Conservation (phyloP, 2,113 vertebrate genomes). For the Ariopsis seemanni region DNA sequence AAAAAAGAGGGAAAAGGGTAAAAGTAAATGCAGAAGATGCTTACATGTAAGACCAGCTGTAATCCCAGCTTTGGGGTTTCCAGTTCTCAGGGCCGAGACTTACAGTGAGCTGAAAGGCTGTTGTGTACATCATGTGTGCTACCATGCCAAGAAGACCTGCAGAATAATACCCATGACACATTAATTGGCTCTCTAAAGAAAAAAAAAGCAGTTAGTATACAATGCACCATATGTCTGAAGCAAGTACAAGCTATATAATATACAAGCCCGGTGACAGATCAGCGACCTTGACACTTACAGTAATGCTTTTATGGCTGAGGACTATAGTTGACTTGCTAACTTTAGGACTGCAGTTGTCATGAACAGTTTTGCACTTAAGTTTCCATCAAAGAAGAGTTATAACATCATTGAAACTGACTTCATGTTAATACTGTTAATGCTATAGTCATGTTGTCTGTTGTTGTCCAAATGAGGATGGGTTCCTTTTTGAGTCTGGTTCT, state of each 20-base stretch:
- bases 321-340: too few species aligned
- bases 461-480: too few species aligned
- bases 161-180: not conserved
- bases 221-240: not conserved
- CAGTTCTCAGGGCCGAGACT: conserved; percentile 97
- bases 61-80: conserved; percentile 97
- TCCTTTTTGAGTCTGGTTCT: too few species aligned
- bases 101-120: conserved; percentile 95
- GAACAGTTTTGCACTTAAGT: too few species aligned
- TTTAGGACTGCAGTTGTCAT: too few species aligned
- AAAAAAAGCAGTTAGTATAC: not conserved
- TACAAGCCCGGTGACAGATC: not conserved
- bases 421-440: too few species aligned
- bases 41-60: conserved; percentile 98
- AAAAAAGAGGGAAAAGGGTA: not conserved
- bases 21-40: not conserved
- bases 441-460: too few species aligned
- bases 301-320: too few species aligned
- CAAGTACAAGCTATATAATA: not conserved
- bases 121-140: conserved; percentile 99
- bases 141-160: conserved; percentile 96
- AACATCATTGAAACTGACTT: too few species aligned
- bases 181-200: not conserved
- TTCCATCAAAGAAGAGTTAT: too few species aligned
- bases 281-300: too few species aligned